Base-by-base conservation (phyloP, 2,888 invertebrate species). In the Auanema freiburgensis region DNA sequence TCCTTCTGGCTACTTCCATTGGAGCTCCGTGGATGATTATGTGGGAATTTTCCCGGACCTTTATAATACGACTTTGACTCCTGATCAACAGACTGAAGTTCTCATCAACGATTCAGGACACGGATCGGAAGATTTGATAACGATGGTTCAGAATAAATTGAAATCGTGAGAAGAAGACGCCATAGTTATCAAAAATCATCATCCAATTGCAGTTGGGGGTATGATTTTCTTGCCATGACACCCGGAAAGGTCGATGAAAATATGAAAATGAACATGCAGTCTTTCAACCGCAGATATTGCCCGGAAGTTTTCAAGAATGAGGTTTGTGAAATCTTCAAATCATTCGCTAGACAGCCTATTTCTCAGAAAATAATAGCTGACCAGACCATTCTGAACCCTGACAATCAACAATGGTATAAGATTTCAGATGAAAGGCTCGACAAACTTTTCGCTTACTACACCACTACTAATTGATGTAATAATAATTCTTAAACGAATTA, bases 1-100 rank as follows among this genome's bases (percentile, higher is more conserved):
- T 33, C 51, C 52, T 16, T 63, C 63, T 8, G 58, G 58, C 8
- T 63, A 57, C 18, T 63, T 63, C 40, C 58, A 51, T 5, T 63
- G 58, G 58, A 14, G 43, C 6, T 6, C 25, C 6, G 33, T 63
- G 2, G 52, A 63, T 21, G 16, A 40, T 8, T 41, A 51, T n/a
- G 18, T 63, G n/a, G 53, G 41, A 16, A 53, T 58, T 16, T 58
- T 21, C 43, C 43, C 58, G 2, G 58, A 53, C 8, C 40, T 63
- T 8, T 63, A 43, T 33, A 43, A 43, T 16, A 58, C 43, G 4
- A 51, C 18, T 21, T 21, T 63, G n/a, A 58, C 53, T n/a, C 8
- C 42, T 0, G 21, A 24, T 8, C 23, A 63, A 16, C 51, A 58
- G 23, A 24, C 23, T 44, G 24, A 16, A 18, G 54, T 63, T 14